Percentiles rank a stretch among this genome's conserved stretches.
Conservation (phyloP, 2,797 vertebrate genomes). For the Aphelocoma californica region DNA sequence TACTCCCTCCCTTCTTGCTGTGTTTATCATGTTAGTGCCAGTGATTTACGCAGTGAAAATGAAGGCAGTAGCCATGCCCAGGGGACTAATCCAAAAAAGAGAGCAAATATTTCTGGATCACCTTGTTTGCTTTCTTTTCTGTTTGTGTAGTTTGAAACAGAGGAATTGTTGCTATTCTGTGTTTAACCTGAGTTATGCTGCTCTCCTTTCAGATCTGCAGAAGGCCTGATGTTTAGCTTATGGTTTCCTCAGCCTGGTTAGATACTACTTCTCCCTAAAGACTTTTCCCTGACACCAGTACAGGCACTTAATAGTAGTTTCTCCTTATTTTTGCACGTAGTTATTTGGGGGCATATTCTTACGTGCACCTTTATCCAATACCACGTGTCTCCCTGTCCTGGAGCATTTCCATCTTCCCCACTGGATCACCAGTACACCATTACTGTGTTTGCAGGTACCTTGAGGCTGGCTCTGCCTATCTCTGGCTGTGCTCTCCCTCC, state of each 20-base stretch:
- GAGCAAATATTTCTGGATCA: not conserved
- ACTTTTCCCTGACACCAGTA: not conserved
- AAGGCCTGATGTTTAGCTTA: not conserved
- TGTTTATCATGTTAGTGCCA: not conserved
- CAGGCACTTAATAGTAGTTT: not conserved
- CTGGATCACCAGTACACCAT: accelerated
- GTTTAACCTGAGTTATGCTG: not conserved
- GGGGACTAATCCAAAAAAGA: not conserved
- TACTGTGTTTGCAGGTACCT: not conserved
- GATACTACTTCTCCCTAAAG: not conserved
- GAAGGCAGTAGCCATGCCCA: not conserved
- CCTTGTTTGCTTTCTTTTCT: slow-evolving; percentile 14
- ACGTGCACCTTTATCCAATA: not conserved
- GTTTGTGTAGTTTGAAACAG: not conserved
- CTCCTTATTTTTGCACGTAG: not conserved
- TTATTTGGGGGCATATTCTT: not conserved
- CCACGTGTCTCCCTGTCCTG: accelerated
- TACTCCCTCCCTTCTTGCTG: not conserved
- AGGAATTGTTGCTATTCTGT: not conserved
- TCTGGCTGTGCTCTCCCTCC: not conserved
- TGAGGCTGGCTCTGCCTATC: not conserved
- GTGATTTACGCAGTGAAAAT: not conserved
- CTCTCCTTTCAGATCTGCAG: not conserved
- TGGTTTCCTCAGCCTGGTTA: not conserved
- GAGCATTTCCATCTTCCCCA: not conserved